A percentile compares a stretch with the other conserved stretches of the same genome.
Conservation (phyloP, 2,797 vertebrate genomes). For the Diglossa cyanea region DNA sequence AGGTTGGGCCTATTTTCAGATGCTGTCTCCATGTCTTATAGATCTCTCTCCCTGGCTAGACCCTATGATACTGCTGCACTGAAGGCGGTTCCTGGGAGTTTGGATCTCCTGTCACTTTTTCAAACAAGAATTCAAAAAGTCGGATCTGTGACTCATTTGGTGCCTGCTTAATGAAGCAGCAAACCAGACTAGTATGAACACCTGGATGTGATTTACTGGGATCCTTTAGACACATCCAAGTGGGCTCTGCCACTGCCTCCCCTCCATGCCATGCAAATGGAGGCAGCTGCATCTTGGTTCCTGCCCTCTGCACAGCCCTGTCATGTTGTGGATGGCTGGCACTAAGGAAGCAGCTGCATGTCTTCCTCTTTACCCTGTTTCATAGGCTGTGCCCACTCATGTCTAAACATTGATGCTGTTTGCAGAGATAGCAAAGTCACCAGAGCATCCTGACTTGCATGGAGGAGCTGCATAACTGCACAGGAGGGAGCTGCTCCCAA, state of each 20-base stretch:
- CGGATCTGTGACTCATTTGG: background rate
- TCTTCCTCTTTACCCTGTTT: background rate
- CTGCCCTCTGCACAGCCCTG: background rate
- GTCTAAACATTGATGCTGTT: background rate
- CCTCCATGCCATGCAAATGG: background rate
- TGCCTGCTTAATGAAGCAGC: background rate
- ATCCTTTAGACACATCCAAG: background rate
- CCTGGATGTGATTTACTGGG: background rate
- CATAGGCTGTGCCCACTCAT: background rate
- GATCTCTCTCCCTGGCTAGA: background rate
- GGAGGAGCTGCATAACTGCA: background rate
- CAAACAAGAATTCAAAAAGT: background rate
- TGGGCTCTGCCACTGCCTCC: background rate
- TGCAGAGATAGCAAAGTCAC: background rate
- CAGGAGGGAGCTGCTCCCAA: background rate
- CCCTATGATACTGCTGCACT: background rate
- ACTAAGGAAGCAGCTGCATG: background rate
- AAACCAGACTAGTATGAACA: background rate
- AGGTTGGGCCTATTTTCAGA: background rate
- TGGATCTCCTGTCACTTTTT: background rate
- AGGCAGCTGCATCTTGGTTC: background rate
- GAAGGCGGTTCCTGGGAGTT: background rate
- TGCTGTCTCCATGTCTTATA: background rate
- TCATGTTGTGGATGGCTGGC: rapidly evolving
- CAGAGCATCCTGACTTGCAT: background rate